phyloP scores from a whole-genome alignment of 2,113 vertebrate species.

The Cyanoliseus patagonus region DNA sequence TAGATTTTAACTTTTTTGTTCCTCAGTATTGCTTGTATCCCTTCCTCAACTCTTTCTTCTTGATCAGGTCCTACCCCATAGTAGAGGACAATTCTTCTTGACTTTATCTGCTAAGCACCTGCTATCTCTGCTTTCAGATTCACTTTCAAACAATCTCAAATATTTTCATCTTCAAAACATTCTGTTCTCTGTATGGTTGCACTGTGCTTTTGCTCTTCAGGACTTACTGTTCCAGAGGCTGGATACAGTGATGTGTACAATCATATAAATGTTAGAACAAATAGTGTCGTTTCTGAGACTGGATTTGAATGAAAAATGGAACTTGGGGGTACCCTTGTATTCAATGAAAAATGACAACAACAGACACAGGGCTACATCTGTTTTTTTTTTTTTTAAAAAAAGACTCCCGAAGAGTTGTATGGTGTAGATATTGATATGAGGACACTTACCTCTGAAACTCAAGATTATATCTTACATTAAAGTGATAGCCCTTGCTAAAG shows the following conservation, averaged over 20 bases:
- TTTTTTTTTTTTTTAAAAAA: too few species aligned
- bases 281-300: neutral
- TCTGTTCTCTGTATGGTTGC: neutral
- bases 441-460: neutral
- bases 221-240: neutral
- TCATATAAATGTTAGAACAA: neutral
- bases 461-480: neutral
- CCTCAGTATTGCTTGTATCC: neutral
- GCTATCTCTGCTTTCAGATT: neutral
- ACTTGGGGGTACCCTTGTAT: neutral
- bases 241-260: neutral
- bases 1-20: neutral
- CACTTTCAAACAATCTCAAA: neutral
- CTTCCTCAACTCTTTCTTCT: neutral
- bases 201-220: neutral
- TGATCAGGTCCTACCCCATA: neutral
- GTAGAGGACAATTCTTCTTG: neutral
- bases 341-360: neutral
- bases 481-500: neutral
- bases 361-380: neutral
- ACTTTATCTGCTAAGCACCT: neutral
- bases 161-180: neutral
- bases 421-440: neutral
- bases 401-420: rapidly evolving
- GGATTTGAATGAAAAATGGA: neutral